These are phyloP conservation scores for Asbolus verrucosus DNA, from an alignment of 1,140 invertebrate species.

Conservation along the genomic window DNA sequence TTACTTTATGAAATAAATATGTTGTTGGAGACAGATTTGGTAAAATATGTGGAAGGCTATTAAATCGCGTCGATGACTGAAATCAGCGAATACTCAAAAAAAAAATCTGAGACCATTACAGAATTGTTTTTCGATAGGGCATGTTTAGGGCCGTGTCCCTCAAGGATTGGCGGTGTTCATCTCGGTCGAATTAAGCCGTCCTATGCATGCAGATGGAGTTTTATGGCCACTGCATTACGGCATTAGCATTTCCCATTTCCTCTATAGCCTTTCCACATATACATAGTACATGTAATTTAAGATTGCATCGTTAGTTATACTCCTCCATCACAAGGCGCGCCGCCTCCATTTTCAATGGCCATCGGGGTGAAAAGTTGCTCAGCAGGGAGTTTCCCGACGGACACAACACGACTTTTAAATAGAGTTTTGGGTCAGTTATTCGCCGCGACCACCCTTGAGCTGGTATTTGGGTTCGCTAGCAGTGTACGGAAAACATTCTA, in stretches of 20 bases:
- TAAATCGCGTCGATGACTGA: no score
- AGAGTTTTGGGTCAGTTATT: conserved; percentile 48
- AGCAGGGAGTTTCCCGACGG: conserved; percentile 48
- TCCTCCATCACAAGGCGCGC: conserved; percentile 25
- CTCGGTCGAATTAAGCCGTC: conserved; percentile 49
- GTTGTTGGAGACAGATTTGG: no score
- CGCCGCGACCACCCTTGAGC: conserved; percentile 35
- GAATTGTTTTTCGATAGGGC: conserved; percentile 28
- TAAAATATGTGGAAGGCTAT: no score
- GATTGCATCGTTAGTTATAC: conserved; percentile 53
- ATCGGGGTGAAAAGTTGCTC: conserved; percentile 54
- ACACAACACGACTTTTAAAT: conserved; percentile 52
- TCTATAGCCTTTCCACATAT: conserved; percentile 47
- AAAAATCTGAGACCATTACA: not conserved
- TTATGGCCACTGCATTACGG: conserved; percentile 48
- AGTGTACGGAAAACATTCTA: conserved; percentile 30
- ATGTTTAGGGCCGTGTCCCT: conserved; percentile 24
- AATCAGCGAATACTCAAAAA: no score
- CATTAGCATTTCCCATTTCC: conserved; percentile 56
- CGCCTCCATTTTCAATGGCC: conserved; percentile 46
- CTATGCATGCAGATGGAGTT: conserved; percentile 52
- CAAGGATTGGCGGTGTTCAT: conserved; percentile 14
- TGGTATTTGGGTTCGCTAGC: conserved; percentile 7
- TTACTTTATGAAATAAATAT: no score
- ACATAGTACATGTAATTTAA: conserved; percentile 52